These are phyloP conservation scores for Drosophila kanapiae DNA, from an alignment of 1,140 invertebrate species.

Conservation along the genomic window DNA sequence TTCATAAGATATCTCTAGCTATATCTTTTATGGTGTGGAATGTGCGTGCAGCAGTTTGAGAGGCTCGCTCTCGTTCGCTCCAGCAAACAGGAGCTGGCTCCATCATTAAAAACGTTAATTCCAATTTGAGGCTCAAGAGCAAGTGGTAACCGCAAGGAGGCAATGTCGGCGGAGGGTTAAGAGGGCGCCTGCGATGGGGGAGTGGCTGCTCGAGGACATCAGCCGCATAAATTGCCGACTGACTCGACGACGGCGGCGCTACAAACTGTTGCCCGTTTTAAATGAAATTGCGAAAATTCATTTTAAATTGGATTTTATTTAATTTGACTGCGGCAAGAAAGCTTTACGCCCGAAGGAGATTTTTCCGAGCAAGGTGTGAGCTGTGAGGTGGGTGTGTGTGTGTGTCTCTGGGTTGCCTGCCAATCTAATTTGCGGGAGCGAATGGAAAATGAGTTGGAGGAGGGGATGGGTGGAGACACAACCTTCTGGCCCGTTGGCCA, in stretches of 20 bases:
- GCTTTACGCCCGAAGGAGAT: constrained; percentile 66
- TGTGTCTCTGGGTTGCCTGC: constrained; percentile 47
- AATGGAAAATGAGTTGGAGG: constrained; percentile 8
- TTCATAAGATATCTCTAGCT: not conserved
- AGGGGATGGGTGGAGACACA: constrained; percentile 26
- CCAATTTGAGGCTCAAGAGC: constrained; percentile 72
- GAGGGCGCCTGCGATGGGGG: not conserved
- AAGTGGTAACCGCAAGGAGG: constrained; percentile 36
- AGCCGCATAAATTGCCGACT: constrained; percentile 54
- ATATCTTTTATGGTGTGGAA: not conserved
- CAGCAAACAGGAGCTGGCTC: constrained; percentile 28
- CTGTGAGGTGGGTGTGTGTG: not conserved
- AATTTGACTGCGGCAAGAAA: constrained; percentile 80
- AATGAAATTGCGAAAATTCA: constrained; percentile 84
- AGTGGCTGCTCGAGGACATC: constrained; percentile 25
- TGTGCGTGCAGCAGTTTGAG: constrained; percentile 45
- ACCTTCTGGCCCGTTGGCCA: constrained; percentile 69
- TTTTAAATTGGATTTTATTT: constrained; percentile 84
- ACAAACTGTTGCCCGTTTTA: constrained; percentile 63
- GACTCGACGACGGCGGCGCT: constrained; percentile 19
- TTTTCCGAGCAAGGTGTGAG: constrained; percentile 21
- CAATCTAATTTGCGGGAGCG: constrained; percentile 72
- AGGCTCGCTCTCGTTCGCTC: constrained; percentile 14
- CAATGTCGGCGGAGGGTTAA: constrained; percentile 1
- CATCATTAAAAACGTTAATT: constrained; percentile 84